Evolutionary conservation across 2,888 invertebrate genomes (phyloP).

Genomic region (Ecdyonurus torrentis): DNA sequence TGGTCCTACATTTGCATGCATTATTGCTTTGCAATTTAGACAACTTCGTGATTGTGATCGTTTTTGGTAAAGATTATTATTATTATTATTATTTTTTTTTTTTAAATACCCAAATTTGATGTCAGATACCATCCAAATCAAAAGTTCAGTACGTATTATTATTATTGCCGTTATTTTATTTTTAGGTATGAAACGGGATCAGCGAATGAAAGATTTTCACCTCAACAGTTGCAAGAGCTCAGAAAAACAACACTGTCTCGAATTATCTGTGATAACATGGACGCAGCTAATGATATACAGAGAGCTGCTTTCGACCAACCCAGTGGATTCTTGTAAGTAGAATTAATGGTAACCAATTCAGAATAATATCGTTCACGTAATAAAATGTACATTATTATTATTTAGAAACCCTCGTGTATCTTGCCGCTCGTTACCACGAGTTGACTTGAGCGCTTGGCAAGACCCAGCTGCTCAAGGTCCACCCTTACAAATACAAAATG

Average conservation of each 20-base stretch:
- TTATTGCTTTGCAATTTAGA: slow-evolving; percentile 87
- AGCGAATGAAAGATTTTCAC: slow-evolving; percentile 58
- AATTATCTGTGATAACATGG: slow-evolving; percentile 78
- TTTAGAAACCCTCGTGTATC: slow-evolving; percentile 67
- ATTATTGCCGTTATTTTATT: slow-evolving; percentile 7
- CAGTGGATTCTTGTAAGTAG: slow-evolving; percentile 62
- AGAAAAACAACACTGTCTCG: slow-evolving; percentile 73
- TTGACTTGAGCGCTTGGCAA: slow-evolving; percentile 70
- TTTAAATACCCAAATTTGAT: not conserved
- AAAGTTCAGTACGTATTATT: no score
- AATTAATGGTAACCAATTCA: slow-evolving; percentile 1
- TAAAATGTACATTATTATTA: slow-evolving; percentile 4
- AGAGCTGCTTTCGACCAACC: slow-evolving; percentile 80
- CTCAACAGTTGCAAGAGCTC: slow-evolving; percentile 74
- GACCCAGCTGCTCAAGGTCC: slow-evolving; percentile 53
- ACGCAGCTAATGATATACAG: slow-evolving; percentile 69
- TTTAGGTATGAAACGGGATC: slow-evolving; percentile 73
- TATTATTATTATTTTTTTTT: no score
- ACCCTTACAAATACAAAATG: not conserved
- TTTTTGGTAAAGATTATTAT: slow-evolving; percentile 79
- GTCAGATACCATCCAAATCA: no score
- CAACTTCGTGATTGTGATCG: slow-evolving; percentile 84
- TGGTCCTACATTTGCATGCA: slow-evolving; percentile 87
- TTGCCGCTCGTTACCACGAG: slow-evolving; percentile 60
- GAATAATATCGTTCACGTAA: not conserved